Conservation (phyloP, 2,797 vertebrate genomes). For the Micrastur ruficollis region DNA sequence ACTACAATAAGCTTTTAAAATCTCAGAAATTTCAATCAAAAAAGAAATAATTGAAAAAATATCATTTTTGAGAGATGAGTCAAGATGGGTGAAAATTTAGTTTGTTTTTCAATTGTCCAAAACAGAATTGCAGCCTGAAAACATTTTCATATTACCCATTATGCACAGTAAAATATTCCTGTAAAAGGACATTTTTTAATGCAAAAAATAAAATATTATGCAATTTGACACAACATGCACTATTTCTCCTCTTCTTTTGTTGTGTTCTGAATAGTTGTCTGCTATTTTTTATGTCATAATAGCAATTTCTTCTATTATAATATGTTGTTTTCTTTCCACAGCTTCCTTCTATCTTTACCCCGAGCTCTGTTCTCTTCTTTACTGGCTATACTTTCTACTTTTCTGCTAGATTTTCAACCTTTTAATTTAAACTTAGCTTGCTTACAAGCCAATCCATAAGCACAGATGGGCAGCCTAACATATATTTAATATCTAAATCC, state of each 20-base stretch:
- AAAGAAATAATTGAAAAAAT: neutral
- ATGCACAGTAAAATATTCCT: neutral
- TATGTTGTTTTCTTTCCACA: neutral
- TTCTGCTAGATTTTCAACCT: neutral
- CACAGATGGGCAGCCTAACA: neutral
- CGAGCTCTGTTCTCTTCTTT: neutral
- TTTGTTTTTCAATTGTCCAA: neutral
- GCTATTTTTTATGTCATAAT: neutral
- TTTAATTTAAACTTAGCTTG: neutral
- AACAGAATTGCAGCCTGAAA: neutral
- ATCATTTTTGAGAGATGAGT: neutral
- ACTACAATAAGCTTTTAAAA: neutral
- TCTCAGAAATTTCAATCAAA: neutral
- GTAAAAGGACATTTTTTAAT: neutral
- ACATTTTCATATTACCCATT: neutral
- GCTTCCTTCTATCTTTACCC: neutral
- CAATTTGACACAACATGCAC: neutral
- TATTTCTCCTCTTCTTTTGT: neutral
- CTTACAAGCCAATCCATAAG: neutral
- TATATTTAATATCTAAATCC: neutral
- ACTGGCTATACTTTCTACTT: neutral
- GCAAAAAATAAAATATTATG: neutral
- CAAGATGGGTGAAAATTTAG: neutral
- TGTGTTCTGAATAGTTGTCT: neutral
- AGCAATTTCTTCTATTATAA: neutral